phyloP scores from a whole-genome alignment of 2,797 vertebrate species.

The Peromyscus eremicus region DNA sequence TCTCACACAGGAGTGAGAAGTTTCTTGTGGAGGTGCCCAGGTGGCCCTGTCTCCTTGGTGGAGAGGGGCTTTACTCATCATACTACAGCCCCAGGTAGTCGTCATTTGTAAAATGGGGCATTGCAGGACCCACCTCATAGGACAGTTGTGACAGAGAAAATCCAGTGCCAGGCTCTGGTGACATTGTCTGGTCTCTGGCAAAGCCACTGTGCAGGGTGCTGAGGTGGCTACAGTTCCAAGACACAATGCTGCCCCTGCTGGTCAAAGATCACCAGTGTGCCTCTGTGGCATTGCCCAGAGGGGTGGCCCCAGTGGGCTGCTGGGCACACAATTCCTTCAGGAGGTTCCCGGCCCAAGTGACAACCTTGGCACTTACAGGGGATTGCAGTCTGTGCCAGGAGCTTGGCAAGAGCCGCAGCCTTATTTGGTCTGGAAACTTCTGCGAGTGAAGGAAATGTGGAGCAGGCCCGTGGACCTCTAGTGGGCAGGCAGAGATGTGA shows the following conservation, averaged over 20 bases:
- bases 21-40: no score
- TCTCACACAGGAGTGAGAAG: background rate
- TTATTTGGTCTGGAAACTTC: conserved; percentile 85
- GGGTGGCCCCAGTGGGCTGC: background rate
- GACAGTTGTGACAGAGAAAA: background rate
- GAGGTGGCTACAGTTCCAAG: background rate
- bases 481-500: background rate
- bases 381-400: conserved; percentile 54
- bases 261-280: background rate
- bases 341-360: background rate
- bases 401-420: conserved; percentile 34
- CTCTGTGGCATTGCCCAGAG: background rate
- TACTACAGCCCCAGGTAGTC: background rate
- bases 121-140: fast-evolving
- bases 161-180: background rate
- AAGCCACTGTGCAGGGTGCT: background rate
- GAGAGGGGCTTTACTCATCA: fast-evolving
- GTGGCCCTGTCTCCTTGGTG: background rate
- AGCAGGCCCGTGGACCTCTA: background rate
- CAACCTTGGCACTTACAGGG: conserved; percentile 51
- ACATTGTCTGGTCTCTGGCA: fast-evolving
- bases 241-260: background rate
- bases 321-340: background rate
- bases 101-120: background rate
- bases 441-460: background rate